Percentiles rank a stretch among this genome's conserved stretches.
Evolutionary conservation across 2,113 vertebrate genomes (phyloP).

Genomic region (Myocastor coypus): DNA sequence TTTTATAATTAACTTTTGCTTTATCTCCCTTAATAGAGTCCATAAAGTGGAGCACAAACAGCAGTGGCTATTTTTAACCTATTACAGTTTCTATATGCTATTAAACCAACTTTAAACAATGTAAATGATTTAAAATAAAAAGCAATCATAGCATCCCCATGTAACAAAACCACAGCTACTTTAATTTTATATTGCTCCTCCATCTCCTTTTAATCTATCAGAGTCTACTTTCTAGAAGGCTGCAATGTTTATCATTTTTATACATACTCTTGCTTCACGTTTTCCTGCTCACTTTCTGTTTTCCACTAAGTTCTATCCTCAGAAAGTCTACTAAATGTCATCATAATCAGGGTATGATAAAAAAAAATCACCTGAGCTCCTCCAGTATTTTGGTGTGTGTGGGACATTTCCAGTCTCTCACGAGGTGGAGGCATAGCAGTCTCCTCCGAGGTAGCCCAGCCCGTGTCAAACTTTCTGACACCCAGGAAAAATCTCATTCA

Average conservation of each 20-base stretch:
- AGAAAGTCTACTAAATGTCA: not conserved
- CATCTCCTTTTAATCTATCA: not conserved
- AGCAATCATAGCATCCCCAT: not conserved
- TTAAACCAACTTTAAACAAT: constrained; percentile 54
- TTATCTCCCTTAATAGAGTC: constrained; percentile 68
- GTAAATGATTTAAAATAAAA: constrained; percentile 57
- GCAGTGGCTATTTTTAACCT: constrained; percentile 55
- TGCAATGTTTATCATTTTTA: not conserved
- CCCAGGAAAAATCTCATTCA: not conserved
- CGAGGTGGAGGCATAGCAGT: not conserved
- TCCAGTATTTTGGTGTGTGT: not conserved
- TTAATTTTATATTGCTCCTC: not conserved
- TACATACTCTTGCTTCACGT: not conserved
- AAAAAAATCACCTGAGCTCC: not conserved
- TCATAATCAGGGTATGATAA: not conserved
- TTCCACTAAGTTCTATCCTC: not conserved
- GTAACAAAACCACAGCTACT: not conserved
- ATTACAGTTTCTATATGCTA: not conserved
- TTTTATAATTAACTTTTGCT: constrained; percentile 75
- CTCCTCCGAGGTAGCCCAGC: not conserved
- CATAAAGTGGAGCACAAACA: constrained; percentile 64
- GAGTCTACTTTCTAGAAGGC: not conserved
- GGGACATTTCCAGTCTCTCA: not conserved
- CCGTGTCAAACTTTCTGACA: not conserved
- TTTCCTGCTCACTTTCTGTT: not conserved